Evolutionary conservation across 2,113 vertebrate genomes (phyloP), one percentile per base, ranked within the genome.

Genomic region (Cryptoleucopteryx plumbea): DNA sequence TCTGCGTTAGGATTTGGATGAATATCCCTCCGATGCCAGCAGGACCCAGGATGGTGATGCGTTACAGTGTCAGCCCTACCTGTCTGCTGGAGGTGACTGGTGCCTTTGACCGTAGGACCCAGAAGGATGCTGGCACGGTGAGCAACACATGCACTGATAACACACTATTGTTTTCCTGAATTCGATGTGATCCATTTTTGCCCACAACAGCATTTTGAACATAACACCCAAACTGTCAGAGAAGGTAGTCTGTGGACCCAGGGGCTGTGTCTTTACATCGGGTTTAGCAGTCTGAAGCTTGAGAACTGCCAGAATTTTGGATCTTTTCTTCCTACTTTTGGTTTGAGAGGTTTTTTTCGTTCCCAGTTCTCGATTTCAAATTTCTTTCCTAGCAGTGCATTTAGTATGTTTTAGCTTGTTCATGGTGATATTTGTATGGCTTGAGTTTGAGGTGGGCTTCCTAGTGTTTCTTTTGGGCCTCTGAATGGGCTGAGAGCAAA

Each of bases 81-180:
- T 53, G 72, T 48, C 71, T 82, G 61, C 42, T 71, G 59, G 48
- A 63, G 67, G 48, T 36, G 47, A 22, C 16, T 7, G 32, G 21
- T 34, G 31, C 21, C 31, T 53, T 56, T 26, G 40, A 13, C 8
- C 0, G 0, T 16, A 38, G 43, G 12, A 29, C 8, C 25, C 27
- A 52, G 82, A 36, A 26, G 56, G 62, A 5, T 5, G 2, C 32
- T 71, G 71, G 1, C 29, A 9, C 3, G 26, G 45, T 61, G 23
- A 77, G 15, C 67, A 65, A 45, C 47, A 16, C 27, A 13, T 8
- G 2, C 7, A 11, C 25, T 72, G 21, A 48, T 16, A 11, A 47
- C 23, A 36, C 9, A 11, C 21, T n/a, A 1, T 4, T 20, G 9
- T 18, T 43, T 63, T 27, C n/a, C 43, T 86, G 27, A 14, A 1